Percentiles rank a stretch among this genome's conserved stretches.
These are phyloP conservation scores for Nomada fabriciana DNA, from an alignment of 2,888 invertebrate genomes.

Conservation along the genomic window DNA sequence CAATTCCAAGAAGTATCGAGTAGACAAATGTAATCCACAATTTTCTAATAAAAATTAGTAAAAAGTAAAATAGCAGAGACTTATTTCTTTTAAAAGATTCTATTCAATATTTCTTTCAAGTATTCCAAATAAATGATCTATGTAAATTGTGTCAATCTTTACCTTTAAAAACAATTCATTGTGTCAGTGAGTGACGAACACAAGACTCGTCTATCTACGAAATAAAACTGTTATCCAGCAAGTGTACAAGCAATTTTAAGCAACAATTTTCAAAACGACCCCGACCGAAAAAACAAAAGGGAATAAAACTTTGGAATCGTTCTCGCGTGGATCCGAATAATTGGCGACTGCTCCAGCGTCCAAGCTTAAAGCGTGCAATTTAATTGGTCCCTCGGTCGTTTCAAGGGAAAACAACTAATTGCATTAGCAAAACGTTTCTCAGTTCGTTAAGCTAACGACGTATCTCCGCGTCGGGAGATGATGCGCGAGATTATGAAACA, in stretches of 20 bases:
- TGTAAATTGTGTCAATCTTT: too few relatives aligned
- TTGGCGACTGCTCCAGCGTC: not conserved
- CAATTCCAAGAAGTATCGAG: not conserved
- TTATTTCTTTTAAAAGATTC: too few relatives aligned
- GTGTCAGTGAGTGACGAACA: too few relatives aligned
- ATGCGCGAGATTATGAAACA: constrained; percentile 46
- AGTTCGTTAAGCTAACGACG: constrained; percentile 55
- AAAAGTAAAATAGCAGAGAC: too few relatives aligned
- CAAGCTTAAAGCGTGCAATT: constrained; percentile 13
- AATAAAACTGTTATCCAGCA: too few relatives aligned
- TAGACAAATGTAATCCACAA: not conserved
- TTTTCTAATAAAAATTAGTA: not conserved
- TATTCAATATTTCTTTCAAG: too few relatives aligned
- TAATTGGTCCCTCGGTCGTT: constrained; percentile 1
- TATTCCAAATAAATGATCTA: too few relatives aligned
- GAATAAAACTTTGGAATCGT: too few relatives aligned
- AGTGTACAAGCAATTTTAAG: not conserved
- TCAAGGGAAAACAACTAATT: constrained; percentile 42
- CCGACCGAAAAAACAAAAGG: not conserved
- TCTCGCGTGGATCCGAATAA: too few relatives aligned
- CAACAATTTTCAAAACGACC: not conserved
- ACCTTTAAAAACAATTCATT: too few relatives aligned
- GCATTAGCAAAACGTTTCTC: constrained; percentile 47
- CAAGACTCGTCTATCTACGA: too few relatives aligned
- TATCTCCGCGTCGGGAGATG: constrained; percentile 18